Conservation (phyloP, 2,888 invertebrate genomes). For the Bellardia pandia region DNA sequence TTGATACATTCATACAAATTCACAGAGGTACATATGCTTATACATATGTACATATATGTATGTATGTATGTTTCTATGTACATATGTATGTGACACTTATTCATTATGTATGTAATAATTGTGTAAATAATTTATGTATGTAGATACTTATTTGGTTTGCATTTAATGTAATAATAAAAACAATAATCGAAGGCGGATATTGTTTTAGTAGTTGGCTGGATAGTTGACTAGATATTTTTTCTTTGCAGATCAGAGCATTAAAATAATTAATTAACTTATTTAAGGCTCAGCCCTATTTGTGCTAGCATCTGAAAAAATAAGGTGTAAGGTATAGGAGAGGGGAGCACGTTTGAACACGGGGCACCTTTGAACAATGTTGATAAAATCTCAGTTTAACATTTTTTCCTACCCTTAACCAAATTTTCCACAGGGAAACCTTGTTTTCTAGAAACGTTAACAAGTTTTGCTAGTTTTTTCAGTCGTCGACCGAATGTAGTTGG, state of each 20-base stretch:
- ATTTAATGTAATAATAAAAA: slow-evolving; percentile 21
- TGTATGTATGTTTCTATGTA: not conserved
- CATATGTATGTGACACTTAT: not conserved
- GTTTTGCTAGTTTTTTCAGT: no score
- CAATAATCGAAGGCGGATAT: slow-evolving; percentile 59
- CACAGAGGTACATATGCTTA: not conserved
- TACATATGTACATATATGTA: not conserved
- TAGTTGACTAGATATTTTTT: slow-evolving; percentile 6
- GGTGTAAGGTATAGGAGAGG: no score
- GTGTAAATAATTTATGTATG: not conserved
- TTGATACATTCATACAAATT: slow-evolving; percentile 22
- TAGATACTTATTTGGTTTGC: slow-evolving; percentile 24
- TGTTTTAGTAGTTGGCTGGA: slow-evolving; percentile 14
- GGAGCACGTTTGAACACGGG: no score
- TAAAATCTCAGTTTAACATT: no score
- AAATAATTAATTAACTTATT: not conserved
- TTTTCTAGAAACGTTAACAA: no score
- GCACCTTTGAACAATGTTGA: no score
- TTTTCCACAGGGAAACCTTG: no score
- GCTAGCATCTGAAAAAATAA: no score
- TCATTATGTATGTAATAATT: slow-evolving; percentile 8
- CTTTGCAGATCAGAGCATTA: slow-evolving; percentile 28
- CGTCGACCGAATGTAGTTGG: no score
- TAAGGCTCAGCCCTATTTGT: no score
- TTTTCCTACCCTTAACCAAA: no score